Conservation (phyloP, 2,888 invertebrate genomes). For the Altica lythri region DNA sequence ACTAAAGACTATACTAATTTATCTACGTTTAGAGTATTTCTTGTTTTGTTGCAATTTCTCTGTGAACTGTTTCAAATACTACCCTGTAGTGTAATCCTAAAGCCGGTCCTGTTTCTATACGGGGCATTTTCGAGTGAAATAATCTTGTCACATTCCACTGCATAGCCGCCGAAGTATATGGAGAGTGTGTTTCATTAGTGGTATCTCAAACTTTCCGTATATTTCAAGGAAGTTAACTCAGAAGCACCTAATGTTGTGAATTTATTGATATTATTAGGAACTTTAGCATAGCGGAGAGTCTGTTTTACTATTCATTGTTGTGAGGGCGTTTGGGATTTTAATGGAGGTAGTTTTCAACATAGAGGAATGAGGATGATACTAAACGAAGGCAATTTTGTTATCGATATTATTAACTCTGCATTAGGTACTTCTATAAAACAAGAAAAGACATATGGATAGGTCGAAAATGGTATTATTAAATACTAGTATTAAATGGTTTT, state of each 20-base stretch:
- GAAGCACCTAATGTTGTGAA: slow-evolving; percentile 30
- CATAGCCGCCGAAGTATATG: not conserved
- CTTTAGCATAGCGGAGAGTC: slow-evolving; percentile 30
- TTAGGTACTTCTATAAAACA: no score
- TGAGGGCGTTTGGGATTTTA: slow-evolving; percentile 26
- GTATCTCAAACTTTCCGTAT: slow-evolving; percentile 31
- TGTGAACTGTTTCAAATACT: no score
- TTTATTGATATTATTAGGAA: slow-evolving; percentile 43
- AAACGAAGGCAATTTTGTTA: no score
- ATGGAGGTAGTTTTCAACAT: slow-evolving; percentile 29
- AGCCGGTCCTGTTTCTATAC: not conserved
- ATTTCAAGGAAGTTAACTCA: slow-evolving; percentile 32
- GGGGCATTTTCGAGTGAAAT: not conserved
- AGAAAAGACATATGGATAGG: no score
- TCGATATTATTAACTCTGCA: no score
- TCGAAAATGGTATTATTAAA: no score
- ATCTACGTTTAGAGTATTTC: no score
- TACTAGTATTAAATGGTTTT: no score
- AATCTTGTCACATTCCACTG: slow-evolving; percentile 26
- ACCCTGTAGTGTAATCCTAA: no score
- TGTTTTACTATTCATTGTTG: slow-evolving; percentile 24
- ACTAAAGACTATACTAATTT: no score
- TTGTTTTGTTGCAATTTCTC: no score
- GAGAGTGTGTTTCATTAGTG: slow-evolving; percentile 31
- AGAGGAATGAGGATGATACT: no score